Percentiles rank a stretch among this genome's conserved stretches.
Evolutionary conservation across 2,888 invertebrate genomes (phyloP).

Genomic region (Phaedon cochleariae): DNA sequence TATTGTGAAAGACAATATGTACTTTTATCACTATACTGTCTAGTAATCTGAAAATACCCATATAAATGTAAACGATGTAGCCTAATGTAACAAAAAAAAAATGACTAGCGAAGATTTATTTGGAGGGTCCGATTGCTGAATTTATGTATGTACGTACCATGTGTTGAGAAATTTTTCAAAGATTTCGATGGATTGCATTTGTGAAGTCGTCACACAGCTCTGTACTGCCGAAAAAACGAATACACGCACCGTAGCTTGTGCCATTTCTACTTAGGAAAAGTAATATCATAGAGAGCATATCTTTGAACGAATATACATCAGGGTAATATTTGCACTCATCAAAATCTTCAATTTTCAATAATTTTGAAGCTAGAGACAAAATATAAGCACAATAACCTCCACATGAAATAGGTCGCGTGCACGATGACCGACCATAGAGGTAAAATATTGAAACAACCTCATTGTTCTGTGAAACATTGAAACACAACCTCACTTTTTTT

Average conservation of each 20-base stretch:
- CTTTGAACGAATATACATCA: too few relatives aligned
- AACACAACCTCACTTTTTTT: too few relatives aligned
- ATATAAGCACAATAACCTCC: too few relatives aligned
- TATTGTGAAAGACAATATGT: slow-evolving; percentile 43
- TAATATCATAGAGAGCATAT: background rate
- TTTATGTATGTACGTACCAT: slow-evolving; percentile 31
- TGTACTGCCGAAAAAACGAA: slow-evolving; percentile 52
- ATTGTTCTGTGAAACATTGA: too few relatives aligned
- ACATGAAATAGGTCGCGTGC: too few relatives aligned
- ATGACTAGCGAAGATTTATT: slow-evolving; percentile 38
- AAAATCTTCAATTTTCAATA: too few relatives aligned
- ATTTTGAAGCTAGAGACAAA: too few relatives aligned
- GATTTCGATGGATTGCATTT: slow-evolving; percentile 46
- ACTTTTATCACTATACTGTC: slow-evolving; percentile 44
- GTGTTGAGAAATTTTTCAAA: slow-evolving; percentile 37
- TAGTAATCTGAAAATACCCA: slow-evolving; percentile 38
- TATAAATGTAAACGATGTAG: slow-evolving; percentile 44
- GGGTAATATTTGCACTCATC: too few relatives aligned
- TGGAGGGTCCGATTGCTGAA: slow-evolving; percentile 23
- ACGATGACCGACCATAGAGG: too few relatives aligned
- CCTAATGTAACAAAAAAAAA: slow-evolving; percentile 42
- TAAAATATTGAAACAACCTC: too few relatives aligned
- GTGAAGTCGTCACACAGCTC: slow-evolving; percentile 55
- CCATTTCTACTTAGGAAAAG: background rate
- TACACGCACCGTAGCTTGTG: background rate